These are phyloP conservation scores for Zhengitettix transpicula DNA, from an alignment of 2,888 invertebrate genomes.

Conservation along the genomic window DNA sequence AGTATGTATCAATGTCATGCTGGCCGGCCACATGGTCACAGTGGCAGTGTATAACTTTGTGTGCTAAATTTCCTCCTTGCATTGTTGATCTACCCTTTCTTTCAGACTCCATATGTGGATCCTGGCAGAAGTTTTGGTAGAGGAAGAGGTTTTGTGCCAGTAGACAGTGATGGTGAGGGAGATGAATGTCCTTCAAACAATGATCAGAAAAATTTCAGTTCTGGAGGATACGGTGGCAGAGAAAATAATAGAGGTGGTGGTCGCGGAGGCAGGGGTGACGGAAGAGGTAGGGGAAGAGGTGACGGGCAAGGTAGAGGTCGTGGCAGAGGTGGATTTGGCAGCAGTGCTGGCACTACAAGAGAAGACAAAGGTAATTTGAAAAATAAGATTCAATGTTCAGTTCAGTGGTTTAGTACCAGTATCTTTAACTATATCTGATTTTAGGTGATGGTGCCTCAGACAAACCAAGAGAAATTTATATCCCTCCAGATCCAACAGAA, in stretches of 20 bases:
- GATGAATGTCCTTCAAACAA: slow-evolving; percentile 7
- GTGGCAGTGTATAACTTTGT: background rate
- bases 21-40: no score
- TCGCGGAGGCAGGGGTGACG: slow-evolving; percentile 28
- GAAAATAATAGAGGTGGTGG: slow-evolving; percentile 5
- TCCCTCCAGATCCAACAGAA: slow-evolving; percentile 56
- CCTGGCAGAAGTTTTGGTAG: slow-evolving; percentile 33
- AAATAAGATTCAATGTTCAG: background rate
- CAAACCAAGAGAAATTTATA: slow-evolving; percentile 45
- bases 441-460: slow-evolving; percentile 9
- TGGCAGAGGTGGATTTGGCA: slow-evolving; percentile 7
- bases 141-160: slow-evolving; percentile 34
- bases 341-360: background rate
- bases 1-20: no score
- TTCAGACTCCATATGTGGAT: slow-evolving; percentile 21
- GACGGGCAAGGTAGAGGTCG: slow-evolving; percentile 11
- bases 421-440: background rate
- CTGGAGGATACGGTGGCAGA: background rate
- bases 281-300: slow-evolving; percentile 15
- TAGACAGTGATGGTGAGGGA: slow-evolving; percentile 23
- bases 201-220: slow-evolving; percentile 2
- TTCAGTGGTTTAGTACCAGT: background rate
- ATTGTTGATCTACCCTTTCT: background rate
- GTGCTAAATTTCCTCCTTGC: background rate
- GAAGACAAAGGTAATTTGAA: background rate